Conservation (phyloP, 2,888 invertebrate genomes). For the Melanophora roralis region DNA sequence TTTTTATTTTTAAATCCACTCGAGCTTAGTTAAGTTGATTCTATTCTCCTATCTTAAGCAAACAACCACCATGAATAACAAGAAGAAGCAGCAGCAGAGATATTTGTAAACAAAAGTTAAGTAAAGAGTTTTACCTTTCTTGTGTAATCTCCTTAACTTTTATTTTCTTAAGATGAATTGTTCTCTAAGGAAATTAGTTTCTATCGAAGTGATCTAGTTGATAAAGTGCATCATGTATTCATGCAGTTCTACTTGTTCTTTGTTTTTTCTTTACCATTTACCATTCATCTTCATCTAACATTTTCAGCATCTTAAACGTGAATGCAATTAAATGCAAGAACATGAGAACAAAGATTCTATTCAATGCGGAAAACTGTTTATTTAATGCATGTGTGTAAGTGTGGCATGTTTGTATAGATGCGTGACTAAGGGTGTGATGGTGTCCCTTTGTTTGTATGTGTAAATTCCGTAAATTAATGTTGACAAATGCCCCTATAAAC, state of each 20-base stretch:
- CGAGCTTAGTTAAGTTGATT: conserved; percentile 14
- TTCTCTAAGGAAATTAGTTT: conserved; percentile 60
- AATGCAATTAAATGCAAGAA: conserved; percentile 42
- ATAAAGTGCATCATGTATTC: conserved; percentile 52
- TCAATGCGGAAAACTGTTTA: conserved; percentile 34
- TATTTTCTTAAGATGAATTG: conserved; percentile 46
- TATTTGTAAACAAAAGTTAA: conserved; percentile 32
- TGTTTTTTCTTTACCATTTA: not conserved
- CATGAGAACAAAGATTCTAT: conserved; percentile 30
- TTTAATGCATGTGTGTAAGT: not conserved
- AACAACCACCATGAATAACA: conserved; percentile 19
- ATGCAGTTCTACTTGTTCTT: not conserved
- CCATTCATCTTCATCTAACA: conserved; percentile 31
- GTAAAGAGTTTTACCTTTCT: conserved; percentile 47
- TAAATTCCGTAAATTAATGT: conserved; percentile 17
- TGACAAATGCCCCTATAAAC: conserved; percentile 1
- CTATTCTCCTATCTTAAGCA: conserved; percentile 21
- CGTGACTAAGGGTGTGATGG: not conserved
- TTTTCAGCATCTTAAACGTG: conserved; percentile 29
- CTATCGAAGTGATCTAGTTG: conserved; percentile 52
- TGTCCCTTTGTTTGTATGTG: not conserved
- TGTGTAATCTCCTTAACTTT: not conserved
- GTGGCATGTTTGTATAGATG: not conserved
- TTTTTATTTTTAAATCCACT: conserved; percentile 20
- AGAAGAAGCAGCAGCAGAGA: not conserved